Evolutionary conservation across 2,113 vertebrate species (phyloP), one percentile per base, ranked within the genome.

Genomic region (Saccopteryx bilineata): DNA sequence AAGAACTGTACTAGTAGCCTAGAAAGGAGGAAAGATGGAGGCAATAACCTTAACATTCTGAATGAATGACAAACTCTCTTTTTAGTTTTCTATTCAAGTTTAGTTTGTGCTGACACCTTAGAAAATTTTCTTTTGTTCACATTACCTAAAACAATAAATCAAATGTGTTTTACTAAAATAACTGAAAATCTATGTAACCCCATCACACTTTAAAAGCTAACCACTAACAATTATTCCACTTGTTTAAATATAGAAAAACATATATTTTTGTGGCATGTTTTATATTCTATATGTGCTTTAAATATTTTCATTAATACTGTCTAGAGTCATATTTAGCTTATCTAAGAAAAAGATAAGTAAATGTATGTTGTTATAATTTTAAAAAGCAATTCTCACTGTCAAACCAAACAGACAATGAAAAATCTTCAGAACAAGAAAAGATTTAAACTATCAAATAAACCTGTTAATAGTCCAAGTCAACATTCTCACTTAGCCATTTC

Each of bases 181-280:
- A 90, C 26, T 90, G 54, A 94, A 90, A 82, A 87, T 63, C 74
- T 86, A 82, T 46, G 66, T 52, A 86, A 89, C 31, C 9, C 31
- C 58, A 52, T 4, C 28, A 94, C 9, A 50, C 24, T 76, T 66
- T 60, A 76, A 81, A 93, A 69, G 23, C 71, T 85, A 83, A 82
- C 9, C 24, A 87, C 1, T n/a, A 90, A 90, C 12, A 69, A 58
- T 65, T 79, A n/a, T 75, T 83, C 26, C 14, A 31, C 18, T 46
- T 87, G 10, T 52, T 85, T 56, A 84, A 94, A 89, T 66, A 91
- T 9, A 33, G 46, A 17, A 82, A 46, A 87, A 5, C 1, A 12
- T 18, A 0, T 31, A 50, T 63, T 87, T 87, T 83, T 85, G 52
- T 71, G 23, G 19, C 3, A 58, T 74, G 17, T 75, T 54, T 19